phyloP scores from a whole-genome alignment of 2,888 invertebrate genomes.

The Oegoconia quadripuncta region DNA sequence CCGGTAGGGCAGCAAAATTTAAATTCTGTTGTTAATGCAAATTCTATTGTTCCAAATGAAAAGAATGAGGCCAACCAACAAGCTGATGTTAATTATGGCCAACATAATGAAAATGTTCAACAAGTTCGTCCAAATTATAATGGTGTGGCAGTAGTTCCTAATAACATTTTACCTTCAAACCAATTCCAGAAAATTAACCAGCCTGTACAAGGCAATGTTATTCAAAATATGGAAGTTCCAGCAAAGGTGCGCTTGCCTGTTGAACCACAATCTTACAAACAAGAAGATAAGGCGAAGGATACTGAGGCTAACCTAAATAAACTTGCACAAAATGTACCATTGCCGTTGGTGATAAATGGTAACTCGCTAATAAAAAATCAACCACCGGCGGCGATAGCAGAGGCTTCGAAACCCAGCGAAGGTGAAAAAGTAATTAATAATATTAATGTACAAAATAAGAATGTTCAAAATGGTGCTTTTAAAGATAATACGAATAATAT shows the following conservation, averaged over 20 bases:
- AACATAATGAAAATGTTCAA: constrained; percentile 4
- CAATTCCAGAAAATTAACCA: constrained; percentile 2
- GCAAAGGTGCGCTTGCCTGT: constrained; percentile 52
- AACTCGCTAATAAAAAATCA: constrained; percentile 17
- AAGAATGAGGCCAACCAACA: no score
- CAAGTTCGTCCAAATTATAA: constrained; percentile 1
- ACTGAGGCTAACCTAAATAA: constrained; percentile 14
- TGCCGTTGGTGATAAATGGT: constrained; percentile 43
- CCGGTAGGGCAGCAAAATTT: no score
- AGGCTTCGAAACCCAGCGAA: no score
- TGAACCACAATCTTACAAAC: constrained; percentile 62
- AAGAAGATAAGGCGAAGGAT: constrained; percentile 44
- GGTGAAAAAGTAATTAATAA: constrained; percentile 1
- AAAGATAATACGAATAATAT: neutral
- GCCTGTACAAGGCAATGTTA: constrained; percentile 2
- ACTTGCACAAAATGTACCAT: constrained; percentile 40
- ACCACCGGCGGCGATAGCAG: constrained; percentile 9
- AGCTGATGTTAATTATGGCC: neutral
- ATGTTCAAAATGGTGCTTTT: constrained; percentile 20
- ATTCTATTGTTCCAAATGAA: no score
- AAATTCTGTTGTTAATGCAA: no score
- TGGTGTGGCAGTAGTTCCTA: neutral
- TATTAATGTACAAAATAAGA: constrained; percentile 23
- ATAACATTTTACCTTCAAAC: neutral
- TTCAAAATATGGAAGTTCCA: constrained; percentile 10